Base-by-base conservation (phyloP, 2,797 vertebrate genomes). In the Chrysocyon brachyurus region DNA sequence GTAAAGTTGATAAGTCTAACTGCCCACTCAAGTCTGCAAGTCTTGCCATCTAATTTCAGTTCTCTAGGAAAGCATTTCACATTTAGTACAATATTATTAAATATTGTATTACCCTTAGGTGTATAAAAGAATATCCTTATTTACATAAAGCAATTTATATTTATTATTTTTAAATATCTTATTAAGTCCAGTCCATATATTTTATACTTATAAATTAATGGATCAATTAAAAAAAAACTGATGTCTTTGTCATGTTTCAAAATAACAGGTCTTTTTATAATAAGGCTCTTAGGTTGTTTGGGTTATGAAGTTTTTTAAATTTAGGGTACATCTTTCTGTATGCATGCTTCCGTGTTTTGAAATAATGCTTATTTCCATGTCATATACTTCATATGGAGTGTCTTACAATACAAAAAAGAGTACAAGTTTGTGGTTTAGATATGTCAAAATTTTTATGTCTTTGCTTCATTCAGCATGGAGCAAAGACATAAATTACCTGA, bases 61-160 rank as follows among this genome's bases (percentile, higher is more conserved):
- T 64, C 56, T n/a, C 24, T 78, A 78, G 12, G 21, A 73, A 93
- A 75, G 8, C 2, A 61, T 81, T 87, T 93, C 22, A 59, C 22
- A 52, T 86, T 88, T 68, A 87, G 82, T 89, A 10, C 3, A 70
- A 10, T 61, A 52, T 70, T 77, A 64, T 61, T 85, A 73, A 36
- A 8, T 57, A 94, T 22, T 64, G 1, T 40, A 54, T 54, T 90
- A 61, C 8, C 40, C 12, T 59, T 0, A 75, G 10, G 63, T 77
- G 49, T 90, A 46, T 3, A 33, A 87, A 87, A 70, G 11, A 61
- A 92, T 70, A 83, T 96, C 2, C 22, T 77, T 4, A 49, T 36
- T 90, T 94, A 87, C 0, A n/a, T n/a, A 59, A 9, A 90, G n/a
- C 78, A 91, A 96, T 73, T 59, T 84, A 66, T 83, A 68, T 72